These are phyloP conservation scores for Australoheros scitulus DNA, from an alignment of 2,113 vertebrate genomes.

Conservation along the genomic window DNA sequence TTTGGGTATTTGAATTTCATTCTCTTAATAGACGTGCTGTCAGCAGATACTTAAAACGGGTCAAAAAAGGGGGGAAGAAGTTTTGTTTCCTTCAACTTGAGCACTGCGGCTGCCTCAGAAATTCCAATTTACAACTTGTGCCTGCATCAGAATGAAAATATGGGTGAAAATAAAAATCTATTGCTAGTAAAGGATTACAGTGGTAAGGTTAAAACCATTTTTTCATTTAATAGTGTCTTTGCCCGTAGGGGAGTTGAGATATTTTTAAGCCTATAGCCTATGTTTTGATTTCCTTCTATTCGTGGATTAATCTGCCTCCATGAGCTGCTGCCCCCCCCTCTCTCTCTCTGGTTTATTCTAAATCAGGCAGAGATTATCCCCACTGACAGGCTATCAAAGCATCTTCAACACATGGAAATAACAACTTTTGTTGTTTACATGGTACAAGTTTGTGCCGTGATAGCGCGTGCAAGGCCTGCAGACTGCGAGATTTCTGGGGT, in stretches of 20 bases:
- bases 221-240: constrained; percentile 67
- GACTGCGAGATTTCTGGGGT: background rate
- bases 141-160: constrained; percentile 34
- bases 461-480: background rate
- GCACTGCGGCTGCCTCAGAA: constrained; percentile 1
- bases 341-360: constrained; percentile 60
- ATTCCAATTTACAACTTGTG: constrained; percentile 48
- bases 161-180: constrained; percentile 56
- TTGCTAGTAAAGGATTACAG: constrained; percentile 64
- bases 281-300: constrained; percentile 72
- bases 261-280: constrained; percentile 67
- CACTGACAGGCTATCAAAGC: constrained; percentile 67
- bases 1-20: background rate
- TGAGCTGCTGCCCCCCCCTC: constrained; percentile 32
- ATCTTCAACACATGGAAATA: constrained; percentile 63
- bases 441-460: constrained; percentile 34
- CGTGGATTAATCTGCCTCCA: constrained; percentile 69
- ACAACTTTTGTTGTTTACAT: constrained; percentile 64
- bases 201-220: constrained; percentile 65
- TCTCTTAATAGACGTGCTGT: background rate
- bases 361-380: constrained; percentile 73
- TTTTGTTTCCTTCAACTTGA: constrained; percentile 27
- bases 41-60: background rate
- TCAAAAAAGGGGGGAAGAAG: background rate
- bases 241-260: constrained; percentile 68